These are phyloP conservation scores for Aldrovandia affinis DNA, from an alignment of 2,797 vertebrate genomes.

Conservation along the genomic window DNA sequence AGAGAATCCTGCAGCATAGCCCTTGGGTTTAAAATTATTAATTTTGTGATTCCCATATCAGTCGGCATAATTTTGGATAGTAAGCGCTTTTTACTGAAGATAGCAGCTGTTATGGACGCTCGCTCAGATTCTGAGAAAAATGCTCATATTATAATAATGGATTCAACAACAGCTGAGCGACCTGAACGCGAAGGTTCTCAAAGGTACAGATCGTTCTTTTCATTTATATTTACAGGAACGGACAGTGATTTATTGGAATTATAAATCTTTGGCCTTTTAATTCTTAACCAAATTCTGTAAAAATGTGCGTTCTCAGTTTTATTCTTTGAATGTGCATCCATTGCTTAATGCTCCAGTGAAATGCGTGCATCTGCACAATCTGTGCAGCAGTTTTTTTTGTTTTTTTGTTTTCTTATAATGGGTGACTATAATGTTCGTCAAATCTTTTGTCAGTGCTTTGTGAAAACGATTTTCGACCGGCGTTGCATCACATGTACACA, in stretches of 20 bases:
- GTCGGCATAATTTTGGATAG: not conserved
- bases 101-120: constrained; percentile 64
- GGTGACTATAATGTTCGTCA: not conserved
- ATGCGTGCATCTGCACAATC: not conserved
- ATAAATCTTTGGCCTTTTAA: not conserved
- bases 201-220: constrained; percentile 64
- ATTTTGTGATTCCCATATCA: not conserved
- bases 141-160: constrained; percentile 71
- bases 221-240: not conserved
- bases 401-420: too few relatives aligned
- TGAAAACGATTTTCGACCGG: constrained; percentile 15
- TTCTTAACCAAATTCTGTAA: not conserved
- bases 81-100: not conserved
- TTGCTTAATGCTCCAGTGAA: not conserved
- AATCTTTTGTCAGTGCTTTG: not conserved
- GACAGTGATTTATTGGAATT: not conserved
- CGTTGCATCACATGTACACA: not conserved
- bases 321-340: not conserved
- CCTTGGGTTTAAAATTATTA: not conserved
- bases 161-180: constrained; percentile 61
- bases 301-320: not conserved
- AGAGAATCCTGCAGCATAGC: not conserved
- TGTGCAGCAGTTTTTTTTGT: not conserved
- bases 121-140: constrained; percentile 62
- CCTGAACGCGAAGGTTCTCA: constrained; percentile 58